A percentile compares a stretch with the other conserved stretches of the same genome.
Conservation (phyloP, 2,797 vertebrate species). For the Sebastes hopkinsi region DNA sequence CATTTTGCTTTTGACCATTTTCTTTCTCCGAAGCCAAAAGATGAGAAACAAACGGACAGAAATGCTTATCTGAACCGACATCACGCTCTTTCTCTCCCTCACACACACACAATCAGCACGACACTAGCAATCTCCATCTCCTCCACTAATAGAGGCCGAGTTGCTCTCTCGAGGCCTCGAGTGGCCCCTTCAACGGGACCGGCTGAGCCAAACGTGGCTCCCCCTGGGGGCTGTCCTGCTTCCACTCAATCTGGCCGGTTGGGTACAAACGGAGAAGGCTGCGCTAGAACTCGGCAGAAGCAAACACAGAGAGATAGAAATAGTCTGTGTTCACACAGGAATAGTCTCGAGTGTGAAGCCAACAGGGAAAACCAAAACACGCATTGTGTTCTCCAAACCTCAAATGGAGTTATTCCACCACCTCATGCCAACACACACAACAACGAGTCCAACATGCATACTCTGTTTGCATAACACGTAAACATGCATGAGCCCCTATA, state of each 20-base stretch:
- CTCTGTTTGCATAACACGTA: neutral
- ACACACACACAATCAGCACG: conserved; percentile 16
- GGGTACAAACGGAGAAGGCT: conserved; percentile 40
- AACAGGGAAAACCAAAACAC: conserved; percentile 11
- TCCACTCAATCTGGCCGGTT: conserved; percentile 58
- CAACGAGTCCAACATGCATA: neutral
- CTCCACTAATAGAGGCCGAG: conserved; percentile 61
- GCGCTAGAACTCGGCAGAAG: conserved; percentile 27
- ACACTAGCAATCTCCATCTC: conserved; percentile 40
- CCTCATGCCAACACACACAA: neutral
- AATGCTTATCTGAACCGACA: conserved; percentile 1
- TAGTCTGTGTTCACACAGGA: neutral
- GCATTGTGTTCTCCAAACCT: conserved; percentile 4
- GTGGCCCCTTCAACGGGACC: conserved; percentile 46
- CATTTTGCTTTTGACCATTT: neutral
- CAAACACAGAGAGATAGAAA: conserved; percentile 24
- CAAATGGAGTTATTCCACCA: neutral
- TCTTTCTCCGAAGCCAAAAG: neutral
- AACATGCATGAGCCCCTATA: neutral
- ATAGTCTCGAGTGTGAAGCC: neutral
- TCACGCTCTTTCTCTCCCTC: neutral
- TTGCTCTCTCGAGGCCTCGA: conserved; percentile 45
- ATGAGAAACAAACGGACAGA: conserved; percentile 4
- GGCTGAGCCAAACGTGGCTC: conserved; percentile 57
- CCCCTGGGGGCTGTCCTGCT: conserved; percentile 71